These are phyloP conservation scores for Drosophila subpulchrella DNA, from an alignment of 1,140 invertebrate genomes.

Conservation along the genomic window DNA sequence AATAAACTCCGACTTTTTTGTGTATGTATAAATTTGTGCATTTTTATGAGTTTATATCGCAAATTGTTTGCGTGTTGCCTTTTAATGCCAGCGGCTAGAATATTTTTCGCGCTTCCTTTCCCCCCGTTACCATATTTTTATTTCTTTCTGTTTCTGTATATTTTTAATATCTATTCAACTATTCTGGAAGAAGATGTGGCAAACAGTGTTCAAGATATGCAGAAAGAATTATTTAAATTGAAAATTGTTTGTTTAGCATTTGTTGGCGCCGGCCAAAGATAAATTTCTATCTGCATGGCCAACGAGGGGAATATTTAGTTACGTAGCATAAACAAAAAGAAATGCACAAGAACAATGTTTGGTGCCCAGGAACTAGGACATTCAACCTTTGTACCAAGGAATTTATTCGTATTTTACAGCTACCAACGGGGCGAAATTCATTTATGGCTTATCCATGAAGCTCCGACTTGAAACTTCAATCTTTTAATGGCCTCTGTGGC, in stretches of 20 bases:
- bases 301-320: slow-evolving; percentile 31
- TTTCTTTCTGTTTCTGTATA: not conserved
- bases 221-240: slow-evolving; percentile 73
- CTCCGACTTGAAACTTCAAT: slow-evolving; percentile 43
- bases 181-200: slow-evolving; percentile 24
- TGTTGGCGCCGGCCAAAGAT: slow-evolving; percentile 60
- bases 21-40: slow-evolving; percentile 47
- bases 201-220: slow-evolving; percentile 57
- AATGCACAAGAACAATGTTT: slow-evolving; percentile 11
- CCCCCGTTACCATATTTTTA: slow-evolving; percentile 25
- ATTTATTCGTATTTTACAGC: slow-evolving; percentile 38
- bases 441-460: slow-evolving; percentile 33
- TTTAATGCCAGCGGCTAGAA: slow-evolving; percentile 62
- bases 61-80: slow-evolving; percentile 74
- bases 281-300: slow-evolving; percentile 36
- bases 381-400: slow-evolving; percentile 15
- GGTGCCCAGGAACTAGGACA: slow-evolving; percentile 17
- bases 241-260: slow-evolving; percentile 73
- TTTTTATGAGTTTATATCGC: slow-evolving; percentile 69
- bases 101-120: slow-evolving; percentile 41
- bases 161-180: slow-evolving; percentile 67
- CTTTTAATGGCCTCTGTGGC: slow-evolving; percentile 38
- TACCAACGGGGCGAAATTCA: slow-evolving; percentile 32
- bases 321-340: slow-evolving; percentile 2
- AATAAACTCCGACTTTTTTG: slow-evolving; percentile 38